phyloP scores from a whole-genome alignment of 1,140 invertebrate species.

The Vollenhovia emeryi region DNA sequence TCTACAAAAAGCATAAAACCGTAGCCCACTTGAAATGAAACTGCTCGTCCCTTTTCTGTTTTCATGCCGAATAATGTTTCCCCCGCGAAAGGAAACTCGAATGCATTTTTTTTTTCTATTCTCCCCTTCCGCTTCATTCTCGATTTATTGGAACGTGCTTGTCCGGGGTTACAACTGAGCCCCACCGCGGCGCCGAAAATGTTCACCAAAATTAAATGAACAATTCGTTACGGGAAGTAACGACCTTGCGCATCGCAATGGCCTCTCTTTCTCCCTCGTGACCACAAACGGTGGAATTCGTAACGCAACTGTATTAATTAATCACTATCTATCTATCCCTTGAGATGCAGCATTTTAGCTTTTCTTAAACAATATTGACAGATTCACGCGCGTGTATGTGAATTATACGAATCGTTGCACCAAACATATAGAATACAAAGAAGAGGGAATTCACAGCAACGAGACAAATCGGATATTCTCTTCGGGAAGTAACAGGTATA shows the following conservation, averaged over 20 bases:
- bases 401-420: not conserved
- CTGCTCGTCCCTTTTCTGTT: constrained; percentile 49
- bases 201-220: constrained; percentile 81
- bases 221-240: constrained; percentile 78
- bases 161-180: constrained; percentile 65
- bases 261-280: constrained; percentile 64
- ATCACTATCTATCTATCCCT: constrained; percentile 71
- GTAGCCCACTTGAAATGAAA: constrained; percentile 56
- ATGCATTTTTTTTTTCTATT: constrained; percentile 59
- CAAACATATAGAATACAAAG: not conserved
- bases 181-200: constrained; percentile 75
- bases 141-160: constrained; percentile 72
- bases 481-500: not conserved
- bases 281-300: constrained; percentile 59
- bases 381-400: not conserved
- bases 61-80: constrained; percentile 64
- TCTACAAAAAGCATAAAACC: constrained; percentile 71
- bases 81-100: constrained; percentile 55
- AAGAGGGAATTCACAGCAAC: not conserved
- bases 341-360: constrained; percentile 54
- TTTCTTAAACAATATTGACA: constrained; percentile 65
- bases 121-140: constrained; percentile 38
- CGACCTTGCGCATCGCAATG: constrained; percentile 73
- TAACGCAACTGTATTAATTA: constrained; percentile 69
- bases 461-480: not conserved